Base-by-base conservation (phyloP, 2,113 vertebrate species). In the Sinocyclocheilus grahami region DNA sequence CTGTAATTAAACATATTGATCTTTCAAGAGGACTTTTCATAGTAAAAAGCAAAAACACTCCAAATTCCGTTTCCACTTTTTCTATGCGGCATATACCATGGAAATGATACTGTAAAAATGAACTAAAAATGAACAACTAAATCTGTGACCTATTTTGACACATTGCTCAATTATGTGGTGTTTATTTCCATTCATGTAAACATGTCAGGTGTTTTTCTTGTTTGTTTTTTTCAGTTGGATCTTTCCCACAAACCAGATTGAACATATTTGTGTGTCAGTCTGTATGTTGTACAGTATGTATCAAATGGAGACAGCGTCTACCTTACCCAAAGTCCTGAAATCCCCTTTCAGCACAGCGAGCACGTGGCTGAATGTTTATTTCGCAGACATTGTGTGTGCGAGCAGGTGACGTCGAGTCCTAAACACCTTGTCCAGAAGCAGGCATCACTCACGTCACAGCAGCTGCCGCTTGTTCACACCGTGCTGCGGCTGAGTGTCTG, bases 401-500 rank as follows among this genome's bases (percentile, higher is more conserved):
- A 77, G 27, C 87, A 80, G 83, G 67, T 83, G 74, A 83, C 79
- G 82, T 71, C 83, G 86, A 92, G 55, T 83, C 79, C 78, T 89
- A 89, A 92, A 94, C 93, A 91, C 89, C 91, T 90, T 90, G 90
- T 93, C 92, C 87, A 7, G 33, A 18, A 81, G 86, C 86, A 78
- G 46, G 81, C 11, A 87, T 81, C 87, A 78, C 39, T 90, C 93
- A 91, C 92, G 76, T 90, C 78, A 85, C 86, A 89, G 87, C 93
- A 94, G 93, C 92, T 94, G 93, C 91, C 90, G 87, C 90, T 90
- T 93, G 93, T 94, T 94, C 91, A 85, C 90, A 86, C 90, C 83
- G 82, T 65, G 84, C 83, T 89, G 71, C 65, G 88, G 67, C 65
- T 82, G 75, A 82, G 63, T 27, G 74, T 39, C 83, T 79, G 86